Evolutionary conservation across 2,888 invertebrate genomes (phyloP).

Genomic region (Eilema depressum): DNA sequence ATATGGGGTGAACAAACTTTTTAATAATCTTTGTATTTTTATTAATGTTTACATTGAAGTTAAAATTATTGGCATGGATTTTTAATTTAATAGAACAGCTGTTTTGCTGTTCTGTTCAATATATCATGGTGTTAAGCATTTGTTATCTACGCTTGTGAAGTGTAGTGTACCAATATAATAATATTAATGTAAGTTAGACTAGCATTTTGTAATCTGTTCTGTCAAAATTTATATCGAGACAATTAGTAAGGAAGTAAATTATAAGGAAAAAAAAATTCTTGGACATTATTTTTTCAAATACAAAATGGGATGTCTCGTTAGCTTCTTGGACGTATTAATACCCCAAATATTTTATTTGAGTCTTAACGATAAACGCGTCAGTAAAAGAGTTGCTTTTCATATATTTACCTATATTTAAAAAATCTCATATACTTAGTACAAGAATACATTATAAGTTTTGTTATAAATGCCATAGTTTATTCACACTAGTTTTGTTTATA

Average conservation of each 20-base stretch:
- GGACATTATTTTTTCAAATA: neutral
- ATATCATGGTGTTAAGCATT: neutral
- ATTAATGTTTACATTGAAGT: neutral
- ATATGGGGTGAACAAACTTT: neutral
- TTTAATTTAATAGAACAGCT: neutral
- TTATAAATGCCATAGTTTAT: constrained; percentile 48
- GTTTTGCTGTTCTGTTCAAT: neutral
- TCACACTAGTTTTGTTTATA: constrained; percentile 29
- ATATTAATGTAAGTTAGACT: neutral
- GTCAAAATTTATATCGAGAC: neutral
- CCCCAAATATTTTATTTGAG: neutral
- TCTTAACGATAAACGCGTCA: neutral
- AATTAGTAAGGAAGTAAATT: neutral
- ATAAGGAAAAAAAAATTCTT: neutral
- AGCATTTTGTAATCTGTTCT: neutral
- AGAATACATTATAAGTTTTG: constrained; percentile 32
- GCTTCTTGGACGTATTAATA: neutral
- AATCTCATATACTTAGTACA: constrained; percentile 6
- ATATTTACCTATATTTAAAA: constrained; percentile 6
- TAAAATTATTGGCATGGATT: neutral
- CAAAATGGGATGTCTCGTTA: neutral
- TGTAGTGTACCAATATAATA: neutral
- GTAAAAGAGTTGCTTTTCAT: constrained; percentile 2
- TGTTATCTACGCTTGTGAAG: neutral
- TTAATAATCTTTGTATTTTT: constrained; percentile 2